These are phyloP conservation scores for Scaptomyza graminum DNA, from an alignment of 1,140 invertebrate genomes.

Conservation along the genomic window DNA sequence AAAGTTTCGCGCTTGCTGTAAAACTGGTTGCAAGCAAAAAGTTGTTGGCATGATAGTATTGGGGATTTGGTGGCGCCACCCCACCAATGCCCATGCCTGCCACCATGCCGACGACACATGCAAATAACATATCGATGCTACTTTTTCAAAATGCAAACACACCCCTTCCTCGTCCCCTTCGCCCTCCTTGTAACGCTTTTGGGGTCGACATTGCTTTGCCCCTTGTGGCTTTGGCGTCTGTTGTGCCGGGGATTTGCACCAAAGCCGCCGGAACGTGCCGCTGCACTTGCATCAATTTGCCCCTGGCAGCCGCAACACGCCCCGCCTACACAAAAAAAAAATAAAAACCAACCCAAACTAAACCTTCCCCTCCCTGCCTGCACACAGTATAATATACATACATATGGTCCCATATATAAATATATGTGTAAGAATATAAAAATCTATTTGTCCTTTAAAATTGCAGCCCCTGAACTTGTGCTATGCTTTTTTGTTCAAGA, in stretches of 20 bases:
- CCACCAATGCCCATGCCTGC: too few species aligned
- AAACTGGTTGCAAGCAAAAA: conserved; percentile 47
- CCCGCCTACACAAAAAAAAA: too few species aligned
- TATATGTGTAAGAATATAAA: neutral
- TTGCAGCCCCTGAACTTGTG: conserved; percentile 12
- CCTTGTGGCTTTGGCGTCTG: conserved; percentile 65
- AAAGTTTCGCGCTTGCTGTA: conserved; percentile 66
- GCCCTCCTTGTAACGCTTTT: neutral
- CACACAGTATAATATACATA: too few species aligned
- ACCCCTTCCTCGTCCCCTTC: neutral
- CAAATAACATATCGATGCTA: conserved; percentile 78
- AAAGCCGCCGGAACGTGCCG: conserved; percentile 69
- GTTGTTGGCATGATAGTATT: conserved; percentile 56
- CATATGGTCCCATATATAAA: neutral
- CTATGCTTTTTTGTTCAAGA: conserved; percentile 10
- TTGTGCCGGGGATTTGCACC: conserved; percentile 71
- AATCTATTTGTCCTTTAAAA: conserved; percentile 14
- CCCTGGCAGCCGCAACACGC: conserved; percentile 51
- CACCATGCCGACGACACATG: conserved; percentile 49
- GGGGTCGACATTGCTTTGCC: conserved; percentile 23
- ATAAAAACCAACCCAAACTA: neutral
- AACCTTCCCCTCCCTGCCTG: neutral
- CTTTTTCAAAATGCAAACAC: conserved; percentile 62
- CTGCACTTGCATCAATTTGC: conserved; percentile 75
- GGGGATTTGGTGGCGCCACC: conserved; percentile 45